These are phyloP conservation scores for Manduca sexta DNA, from an alignment of 1,140 invertebrate species.

Conservation along the genomic window DNA sequence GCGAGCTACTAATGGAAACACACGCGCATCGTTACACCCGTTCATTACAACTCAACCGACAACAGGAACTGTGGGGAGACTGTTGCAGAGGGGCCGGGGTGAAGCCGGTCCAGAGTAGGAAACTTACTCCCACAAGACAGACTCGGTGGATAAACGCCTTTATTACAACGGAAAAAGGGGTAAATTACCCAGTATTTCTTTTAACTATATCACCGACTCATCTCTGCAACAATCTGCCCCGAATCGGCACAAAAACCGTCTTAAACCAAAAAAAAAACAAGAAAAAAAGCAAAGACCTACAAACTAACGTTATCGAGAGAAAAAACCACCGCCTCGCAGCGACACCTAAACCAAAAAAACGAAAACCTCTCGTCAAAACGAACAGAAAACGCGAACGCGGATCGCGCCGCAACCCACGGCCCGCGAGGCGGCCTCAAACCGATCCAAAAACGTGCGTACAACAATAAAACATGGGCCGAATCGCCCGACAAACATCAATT, in stretches of 20 bases:
- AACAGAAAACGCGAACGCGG: too few species aligned
- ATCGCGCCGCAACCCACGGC: too few species aligned
- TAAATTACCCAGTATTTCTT: too few species aligned
- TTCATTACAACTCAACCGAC: constrained; percentile 51
- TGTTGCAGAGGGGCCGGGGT: constrained; percentile 20
- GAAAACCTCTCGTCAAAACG: too few species aligned
- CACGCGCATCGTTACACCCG: constrained; percentile 26
- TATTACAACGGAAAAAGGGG: too few species aligned
- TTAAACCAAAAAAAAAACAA: constrained; percentile 38
- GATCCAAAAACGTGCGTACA: not conserved
- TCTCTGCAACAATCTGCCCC: too few species aligned
- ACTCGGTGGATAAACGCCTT: too few species aligned
- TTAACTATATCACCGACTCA: not conserved
- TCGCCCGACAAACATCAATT: too few species aligned
- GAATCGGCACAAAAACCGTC: constrained; percentile 9
- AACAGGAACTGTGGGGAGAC: constrained; percentile 16
- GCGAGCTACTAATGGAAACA: too few species aligned
- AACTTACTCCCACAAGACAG: too few species aligned
- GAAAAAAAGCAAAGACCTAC: constrained; percentile 46
- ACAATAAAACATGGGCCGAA: not conserved
- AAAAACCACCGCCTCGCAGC: constrained; percentile 7
- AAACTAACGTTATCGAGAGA: constrained; percentile 32
- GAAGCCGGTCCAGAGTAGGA: too few species aligned
- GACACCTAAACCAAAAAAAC: too few species aligned
- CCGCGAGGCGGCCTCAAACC: not conserved